Percentiles rank a stretch among this genome's conserved stretches.
Evolutionary conservation across 2,797 vertebrate genomes (phyloP).

Genomic region (Falco peregrinus): DNA sequence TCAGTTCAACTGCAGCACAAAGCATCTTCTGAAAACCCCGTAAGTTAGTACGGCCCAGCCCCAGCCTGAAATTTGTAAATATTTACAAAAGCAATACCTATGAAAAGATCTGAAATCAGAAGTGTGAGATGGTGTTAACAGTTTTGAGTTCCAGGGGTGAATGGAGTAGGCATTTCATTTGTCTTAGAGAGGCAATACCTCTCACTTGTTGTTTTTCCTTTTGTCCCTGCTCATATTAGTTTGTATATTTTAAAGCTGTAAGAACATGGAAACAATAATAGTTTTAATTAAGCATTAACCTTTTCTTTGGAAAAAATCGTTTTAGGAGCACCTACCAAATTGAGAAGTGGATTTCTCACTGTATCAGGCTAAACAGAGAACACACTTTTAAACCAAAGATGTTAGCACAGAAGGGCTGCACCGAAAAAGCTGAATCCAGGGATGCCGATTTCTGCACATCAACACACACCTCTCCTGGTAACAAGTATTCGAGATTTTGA

Average conservation of each 20-base stretch:
- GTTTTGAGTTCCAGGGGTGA: neutral
- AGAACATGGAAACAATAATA: neutral
- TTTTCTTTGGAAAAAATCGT: neutral
- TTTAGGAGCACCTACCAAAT: neutral
- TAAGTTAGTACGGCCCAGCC: accelerated
- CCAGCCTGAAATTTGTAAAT: neutral
- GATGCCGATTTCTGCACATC: neutral
- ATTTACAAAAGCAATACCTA: neutral
- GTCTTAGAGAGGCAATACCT: neutral
- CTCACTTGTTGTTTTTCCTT: neutral
- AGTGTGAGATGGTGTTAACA: neutral
- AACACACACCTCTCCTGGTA: neutral
- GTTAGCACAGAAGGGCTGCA: neutral
- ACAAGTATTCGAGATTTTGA: neutral
- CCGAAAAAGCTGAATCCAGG: neutral
- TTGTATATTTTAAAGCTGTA: neutral
- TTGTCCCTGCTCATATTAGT: neutral
- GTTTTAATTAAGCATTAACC: neutral
- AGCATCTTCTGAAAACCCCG: neutral
- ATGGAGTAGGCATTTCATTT: neutral
- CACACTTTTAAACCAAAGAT: neutral
- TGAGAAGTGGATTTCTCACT: neutral
- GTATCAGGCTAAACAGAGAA: neutral
- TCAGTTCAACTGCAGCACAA: neutral
- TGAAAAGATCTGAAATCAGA: neutral